Evolutionary conservation across 2,888 invertebrate genomes (phyloP), one percentile per base, ranked within the genome.

Genomic region (Cosmia pyralina): DNA sequence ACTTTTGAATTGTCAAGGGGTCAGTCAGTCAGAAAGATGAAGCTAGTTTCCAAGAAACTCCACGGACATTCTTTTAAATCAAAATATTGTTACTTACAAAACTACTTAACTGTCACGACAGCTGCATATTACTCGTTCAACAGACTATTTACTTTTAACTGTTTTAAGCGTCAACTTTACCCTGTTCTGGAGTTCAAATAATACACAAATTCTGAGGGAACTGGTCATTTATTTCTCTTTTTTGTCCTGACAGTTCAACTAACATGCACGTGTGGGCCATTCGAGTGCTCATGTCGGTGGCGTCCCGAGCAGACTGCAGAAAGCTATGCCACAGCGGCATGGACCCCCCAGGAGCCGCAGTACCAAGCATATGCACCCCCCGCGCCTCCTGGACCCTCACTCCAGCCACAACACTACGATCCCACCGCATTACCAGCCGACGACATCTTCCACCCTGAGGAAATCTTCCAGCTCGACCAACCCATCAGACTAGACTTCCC

Each of bases 381-480:
- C 28, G 86, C 87, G 3, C 90, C 90, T 4, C 88, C 92, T 28
- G 88, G 92, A 6, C 92, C 93, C 15, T 88, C 96, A 13, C 94
- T 94, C 46, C 94, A 90, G 71, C 94, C 77, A 72, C 95, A 79
- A 55, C 93, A 96, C 38, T 97, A 97, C 93, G 97, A 97, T 86
- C 97, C 97, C 69, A 94, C 96, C 0, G 93, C 96, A 0, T 94
- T 97, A 41, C 97, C 97, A 62, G 95, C 97, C 0, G 96, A 97
- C 58, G 98, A 98, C 87, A 95, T 98, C 44, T 98, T 98, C 90
- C 98, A 98, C 88, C 98, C 98, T 0, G 98, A 98, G 89, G 98
- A 98, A 91, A 98, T 98, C 80, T 98, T 98, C 92, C 98, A 98
- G 90, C 92, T 98, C 75, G 98, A 98, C 88, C 98, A 98, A 88